A percentile compares a stretch with the other conserved stretches of the same genome.
Evolutionary conservation across 2,797 vertebrate species (phyloP).

Genomic region (Sebastes minor): DNA sequence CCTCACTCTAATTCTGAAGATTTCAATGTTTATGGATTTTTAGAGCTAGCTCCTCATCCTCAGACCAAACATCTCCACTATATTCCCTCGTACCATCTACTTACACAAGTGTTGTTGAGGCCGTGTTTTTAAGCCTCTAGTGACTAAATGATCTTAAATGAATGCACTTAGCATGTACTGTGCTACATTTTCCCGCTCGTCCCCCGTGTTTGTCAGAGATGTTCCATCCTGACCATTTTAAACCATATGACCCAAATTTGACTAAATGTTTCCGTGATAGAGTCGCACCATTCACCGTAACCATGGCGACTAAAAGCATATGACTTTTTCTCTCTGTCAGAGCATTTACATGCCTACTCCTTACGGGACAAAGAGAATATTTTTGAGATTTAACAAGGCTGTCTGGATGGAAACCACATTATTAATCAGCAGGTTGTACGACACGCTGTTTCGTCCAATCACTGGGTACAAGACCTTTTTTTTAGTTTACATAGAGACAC

Average conservation of each 20-base stretch:
- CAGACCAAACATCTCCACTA: neutral
- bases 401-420: neutral
- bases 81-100: neutral
- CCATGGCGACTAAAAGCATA: conserved; percentile 55
- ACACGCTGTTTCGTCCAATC: neutral
- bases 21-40: neutral
- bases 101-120: neutral
- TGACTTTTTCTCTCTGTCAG: conserved; percentile 24
- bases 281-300: neutral
- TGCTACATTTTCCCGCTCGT: neutral
- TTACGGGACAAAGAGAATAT: neutral
- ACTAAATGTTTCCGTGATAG: neutral
- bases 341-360: conserved; percentile 8
- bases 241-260: conserved; percentile 14
- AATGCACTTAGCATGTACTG: conserved; percentile 25
- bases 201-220: neutral
- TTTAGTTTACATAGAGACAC: neutral
- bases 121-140: neutral
- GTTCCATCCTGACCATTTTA: neutral
- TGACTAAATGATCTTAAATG: neutral
- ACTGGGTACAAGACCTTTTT: neutral
- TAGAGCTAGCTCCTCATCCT: neutral
- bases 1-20: neutral
- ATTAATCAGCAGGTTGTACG: neutral
- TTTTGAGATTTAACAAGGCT: conserved; percentile 7